Base-by-base conservation (phyloP, 2,113 vertebrate genomes). In the Aix galericulata region DNA sequence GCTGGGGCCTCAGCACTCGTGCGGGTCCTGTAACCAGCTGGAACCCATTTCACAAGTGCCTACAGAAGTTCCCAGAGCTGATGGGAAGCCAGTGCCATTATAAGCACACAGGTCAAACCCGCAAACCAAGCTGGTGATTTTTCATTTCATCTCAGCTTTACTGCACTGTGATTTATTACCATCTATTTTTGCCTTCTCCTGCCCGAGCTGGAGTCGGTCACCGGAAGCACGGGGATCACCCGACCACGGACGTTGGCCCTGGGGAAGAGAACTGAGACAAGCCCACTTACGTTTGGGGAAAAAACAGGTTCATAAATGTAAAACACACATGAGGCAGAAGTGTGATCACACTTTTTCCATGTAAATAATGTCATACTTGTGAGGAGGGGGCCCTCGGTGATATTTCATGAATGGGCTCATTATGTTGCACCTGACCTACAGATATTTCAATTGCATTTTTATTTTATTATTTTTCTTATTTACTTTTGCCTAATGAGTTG, bases 351-450 rank as follows among this genome's bases (percentile, higher is more conserved):
- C 62, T 96, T 97, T 97, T 98, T 95, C 97, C 97, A 96, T 6
- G 89, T 96, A 98, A 97, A 97, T 97, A 98, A 97, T 96, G 93
- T 94, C 83, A 96, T 91, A 91, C 95, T 95, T 96, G 82, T 93
- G 86, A 97, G 95, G 88, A 97, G 94, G 46, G 73, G 69, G 80
- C 55, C 92, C 56, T 77, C 86, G 29, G 60, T 71, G 73, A 90
- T 91, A 92, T 77, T 95, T 92, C 86, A 79, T 98, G 97, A 98
- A 97, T 96, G 87, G 91, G 52, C 52, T 95, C 95, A 95, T 97
- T 98, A 97, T 98, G 72, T 86, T 93, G 91, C 91, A 98, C 95
- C 96, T 97, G 97, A 97, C 90, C 68, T 77, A 89, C 74, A 97
- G 95, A 94, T 66, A 87, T 94, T 97, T 97, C 91, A 96, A 96